Conservation (phyloP, 1,140 invertebrate genomes). For the Propsilocerus akamusi region DNA sequence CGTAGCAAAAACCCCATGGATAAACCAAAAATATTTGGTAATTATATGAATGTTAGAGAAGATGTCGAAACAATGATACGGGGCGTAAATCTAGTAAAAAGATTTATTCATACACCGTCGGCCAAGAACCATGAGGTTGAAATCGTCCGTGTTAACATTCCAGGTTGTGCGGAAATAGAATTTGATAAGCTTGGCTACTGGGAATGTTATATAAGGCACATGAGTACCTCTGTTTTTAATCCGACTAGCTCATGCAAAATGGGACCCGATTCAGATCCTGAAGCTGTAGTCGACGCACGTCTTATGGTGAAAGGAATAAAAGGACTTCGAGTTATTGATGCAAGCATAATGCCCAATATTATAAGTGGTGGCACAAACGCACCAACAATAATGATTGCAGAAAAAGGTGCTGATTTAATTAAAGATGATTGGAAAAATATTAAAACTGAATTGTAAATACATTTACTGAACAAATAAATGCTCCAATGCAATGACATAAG, state of each 20-base stretch:
- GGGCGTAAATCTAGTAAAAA: slow-evolving; percentile 6
- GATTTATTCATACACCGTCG: slow-evolving; percentile 6
- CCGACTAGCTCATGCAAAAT: slow-evolving; percentile 39
- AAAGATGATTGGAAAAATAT: slow-evolving; percentile 16
- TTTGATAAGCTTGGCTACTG: slow-evolving; percentile 18
- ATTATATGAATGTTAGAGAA: slow-evolving; percentile 25
- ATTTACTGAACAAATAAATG: too few species aligned
- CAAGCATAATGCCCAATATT: slow-evolving; percentile 13
- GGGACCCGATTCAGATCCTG: slow-evolving; percentile 28
- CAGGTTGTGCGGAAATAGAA: slow-evolving; percentile 17
- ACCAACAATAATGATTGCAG: slow-evolving; percentile 28
- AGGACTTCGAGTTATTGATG: slow-evolving; percentile 48
- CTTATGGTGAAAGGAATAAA: slow-evolving; percentile 32
- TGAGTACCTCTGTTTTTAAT: slow-evolving; percentile 27
- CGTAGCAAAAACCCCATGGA: slow-evolving; percentile 29
- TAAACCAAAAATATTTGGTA: slow-evolving; percentile 35
- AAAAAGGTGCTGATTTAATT: slow-evolving; percentile 34
- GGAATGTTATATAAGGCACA: slow-evolving; percentile 27
- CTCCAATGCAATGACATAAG: too few species aligned
- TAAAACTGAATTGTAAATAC: neutral
- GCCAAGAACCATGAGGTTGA: slow-evolving; percentile 11
- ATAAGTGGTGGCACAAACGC: slow-evolving; percentile 6
- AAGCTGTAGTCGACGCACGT: slow-evolving; percentile 34
- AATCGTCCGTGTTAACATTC: slow-evolving; percentile 15
- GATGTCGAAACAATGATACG: slow-evolving; percentile 24